These are phyloP conservation scores for Harpagifer antarcticus DNA, from an alignment of 2,797 vertebrate genomes.

Conservation along the genomic window DNA sequence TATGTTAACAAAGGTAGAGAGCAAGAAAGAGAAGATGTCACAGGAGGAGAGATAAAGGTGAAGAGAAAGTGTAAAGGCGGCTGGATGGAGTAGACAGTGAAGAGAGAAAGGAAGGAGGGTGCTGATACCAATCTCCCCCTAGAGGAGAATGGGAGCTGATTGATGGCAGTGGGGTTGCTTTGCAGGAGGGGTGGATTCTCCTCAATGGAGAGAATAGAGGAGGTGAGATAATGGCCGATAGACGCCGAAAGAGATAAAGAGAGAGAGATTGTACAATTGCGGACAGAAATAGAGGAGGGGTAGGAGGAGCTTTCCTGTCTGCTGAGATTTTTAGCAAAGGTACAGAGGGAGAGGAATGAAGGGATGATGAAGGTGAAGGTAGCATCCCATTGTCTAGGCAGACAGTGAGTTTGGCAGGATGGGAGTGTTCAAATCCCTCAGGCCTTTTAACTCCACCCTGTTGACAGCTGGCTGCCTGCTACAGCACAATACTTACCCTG, in stretches of 20 bases:
- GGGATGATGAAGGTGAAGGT: constrained; percentile 55
- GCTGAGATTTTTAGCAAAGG: constrained; percentile 65
- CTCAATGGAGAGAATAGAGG: constrained; percentile 73
- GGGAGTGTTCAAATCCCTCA: constrained; percentile 75
- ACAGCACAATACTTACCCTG: constrained; percentile 67
- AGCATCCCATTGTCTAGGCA: constrained; percentile 77
- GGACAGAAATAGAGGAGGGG: constrained; percentile 70
- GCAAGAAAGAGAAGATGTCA: constrained; percentile 63
- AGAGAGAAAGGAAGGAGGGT: constrained; percentile 70
- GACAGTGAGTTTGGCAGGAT: constrained; percentile 80
- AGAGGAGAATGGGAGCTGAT: constrained; percentile 80
- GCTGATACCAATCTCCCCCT: constrained; percentile 80
- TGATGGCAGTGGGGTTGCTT: constrained; percentile 80
- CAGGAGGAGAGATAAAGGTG: constrained; percentile 68
- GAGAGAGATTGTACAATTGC: constrained; percentile 68
- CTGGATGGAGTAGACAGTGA: constrained; percentile 69
- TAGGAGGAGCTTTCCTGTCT: constrained; percentile 71
- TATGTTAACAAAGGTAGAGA: constrained; percentile 46
- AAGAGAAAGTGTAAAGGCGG: constrained; percentile 64
- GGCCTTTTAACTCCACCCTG: constrained; percentile 79
- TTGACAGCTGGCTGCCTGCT: constrained; percentile 79
- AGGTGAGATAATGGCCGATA: constrained; percentile 74
- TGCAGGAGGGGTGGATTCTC: constrained; percentile 71
- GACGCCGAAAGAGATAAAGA: constrained; percentile 69
- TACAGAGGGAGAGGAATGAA: constrained; percentile 44